A percentile compares a stretch with the other conserved stretches of the same genome.
These are phyloP conservation scores for Stomatorhinus ivindoensis DNA, from an alignment of 2,113 vertebrate species.

Conservation along the genomic window DNA sequence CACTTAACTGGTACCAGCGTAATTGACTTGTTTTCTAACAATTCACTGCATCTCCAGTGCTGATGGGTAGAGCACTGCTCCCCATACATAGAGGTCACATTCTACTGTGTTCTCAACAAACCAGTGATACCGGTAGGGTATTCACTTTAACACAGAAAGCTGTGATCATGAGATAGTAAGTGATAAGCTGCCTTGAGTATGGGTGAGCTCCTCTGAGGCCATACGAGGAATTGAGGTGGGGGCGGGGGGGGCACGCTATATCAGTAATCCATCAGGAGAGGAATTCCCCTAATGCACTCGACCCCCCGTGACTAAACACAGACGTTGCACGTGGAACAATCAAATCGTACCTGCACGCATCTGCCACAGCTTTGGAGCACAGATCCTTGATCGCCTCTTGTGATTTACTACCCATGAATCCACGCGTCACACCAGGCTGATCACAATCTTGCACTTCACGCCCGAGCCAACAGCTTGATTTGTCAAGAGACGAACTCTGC, in stretches of 20 bases:
- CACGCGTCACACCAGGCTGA: conserved; percentile 56
- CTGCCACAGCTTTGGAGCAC: conserved; percentile 52
- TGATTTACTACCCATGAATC: conserved; percentile 39
- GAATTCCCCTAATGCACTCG: neutral
- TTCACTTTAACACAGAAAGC: neutral
- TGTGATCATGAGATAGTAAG: neutral
- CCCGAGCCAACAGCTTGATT: conserved; percentile 71
- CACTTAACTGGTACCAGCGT: neutral
- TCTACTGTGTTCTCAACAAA: neutral
- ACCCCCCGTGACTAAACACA: neutral
- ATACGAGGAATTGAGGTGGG: neutral
- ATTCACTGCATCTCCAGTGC: neutral
- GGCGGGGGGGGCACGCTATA: neutral
- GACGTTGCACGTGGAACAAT: neutral
- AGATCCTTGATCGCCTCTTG: conserved; percentile 43
- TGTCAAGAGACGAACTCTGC: conserved; percentile 58
- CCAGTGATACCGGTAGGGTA: neutral
- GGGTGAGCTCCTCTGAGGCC: neutral
- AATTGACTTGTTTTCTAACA: conserved; percentile 9
- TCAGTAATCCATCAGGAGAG: neutral
- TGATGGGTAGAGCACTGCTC: neutral
- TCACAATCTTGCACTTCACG: conserved; percentile 67
- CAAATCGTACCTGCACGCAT: conserved; percentile 9
- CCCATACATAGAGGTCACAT: neutral
- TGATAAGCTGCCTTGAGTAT: neutral